Evolutionary conservation across 2,797 vertebrate genomes (phyloP).

Genomic region (Podarcis lilfordi): DNA sequence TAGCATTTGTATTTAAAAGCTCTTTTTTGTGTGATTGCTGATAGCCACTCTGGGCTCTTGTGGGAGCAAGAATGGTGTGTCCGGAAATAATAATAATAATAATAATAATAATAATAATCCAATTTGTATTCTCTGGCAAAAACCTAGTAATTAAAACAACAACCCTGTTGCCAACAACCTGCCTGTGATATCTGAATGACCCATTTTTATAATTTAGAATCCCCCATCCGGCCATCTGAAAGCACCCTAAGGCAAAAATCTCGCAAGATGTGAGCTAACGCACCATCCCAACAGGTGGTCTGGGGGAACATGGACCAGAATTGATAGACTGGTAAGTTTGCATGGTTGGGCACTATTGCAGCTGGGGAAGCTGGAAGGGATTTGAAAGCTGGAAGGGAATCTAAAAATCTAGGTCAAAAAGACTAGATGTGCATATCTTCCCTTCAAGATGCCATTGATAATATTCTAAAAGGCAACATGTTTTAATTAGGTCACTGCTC

Average conservation of each 20-base stretch:
- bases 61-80: too few relatives aligned
- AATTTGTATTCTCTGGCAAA: too few relatives aligned
- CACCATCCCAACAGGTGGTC: not conserved
- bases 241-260: not conserved
- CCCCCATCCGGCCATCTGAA: too few relatives aligned
- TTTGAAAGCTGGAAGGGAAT: conserved; percentile 15
- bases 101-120: too few relatives aligned
- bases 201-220: too few relatives aligned
- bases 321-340: not conserved
- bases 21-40: too few relatives aligned
- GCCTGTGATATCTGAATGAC: too few relatives aligned
- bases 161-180: too few relatives aligned
- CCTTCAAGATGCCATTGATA: conserved; percentile 33
- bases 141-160: too few relatives aligned
- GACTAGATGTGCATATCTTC: not conserved
- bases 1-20: too few relatives aligned
- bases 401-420: conserved; percentile 33
- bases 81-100: too few relatives aligned
- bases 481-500: conserved; percentile 43
- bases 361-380: conserved; percentile 7
- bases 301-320: not conserved
- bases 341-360: not conserved
- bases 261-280: not conserved
- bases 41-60: too few relatives aligned
- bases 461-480: conserved; percentile 21